phyloP scores from a whole-genome alignment of 2,113 vertebrate genomes.

The Calidris pygmaea region DNA sequence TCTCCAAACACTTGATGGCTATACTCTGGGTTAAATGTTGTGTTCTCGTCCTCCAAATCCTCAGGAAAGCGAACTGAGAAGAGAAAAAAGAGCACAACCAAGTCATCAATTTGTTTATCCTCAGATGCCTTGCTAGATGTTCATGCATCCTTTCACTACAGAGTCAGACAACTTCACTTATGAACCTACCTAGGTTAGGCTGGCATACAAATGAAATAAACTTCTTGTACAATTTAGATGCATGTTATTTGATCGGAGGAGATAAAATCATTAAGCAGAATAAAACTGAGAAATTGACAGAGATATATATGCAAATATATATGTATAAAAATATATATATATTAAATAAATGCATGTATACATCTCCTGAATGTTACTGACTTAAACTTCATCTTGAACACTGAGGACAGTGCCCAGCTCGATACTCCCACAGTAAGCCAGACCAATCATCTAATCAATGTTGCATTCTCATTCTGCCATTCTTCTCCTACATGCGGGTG shows the following conservation, averaged over 20 bases:
- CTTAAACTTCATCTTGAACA: not conserved
- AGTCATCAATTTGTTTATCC: not conserved
- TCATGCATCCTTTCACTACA: not conserved
- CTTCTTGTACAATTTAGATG: not conserved
- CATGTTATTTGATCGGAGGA: not conserved
- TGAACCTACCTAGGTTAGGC: not conserved
- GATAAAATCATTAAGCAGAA: not conserved
- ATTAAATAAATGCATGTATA: no score
- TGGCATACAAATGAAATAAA: not conserved
- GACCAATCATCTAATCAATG: not conserved
- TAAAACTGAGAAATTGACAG: not conserved
- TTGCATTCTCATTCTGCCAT: not conserved
- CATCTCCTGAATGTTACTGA: not conserved
- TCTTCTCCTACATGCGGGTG: not conserved
- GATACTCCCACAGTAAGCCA: not conserved
- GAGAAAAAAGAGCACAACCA: not conserved
- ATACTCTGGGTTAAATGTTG: slow-evolving; percentile 93
- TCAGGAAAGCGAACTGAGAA: slow-evolving; percentile 91
- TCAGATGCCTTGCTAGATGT: not conserved
- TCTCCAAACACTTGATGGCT: slow-evolving; percentile 96
- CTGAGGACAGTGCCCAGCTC: not conserved
- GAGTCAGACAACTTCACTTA: not conserved
- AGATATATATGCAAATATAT: not conserved
- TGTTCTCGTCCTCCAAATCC: slow-evolving; percentile 93
- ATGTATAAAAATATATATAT: no score